Conservation (phyloP, 1,140 invertebrate species). For the Drosophila kohkoa region DNA sequence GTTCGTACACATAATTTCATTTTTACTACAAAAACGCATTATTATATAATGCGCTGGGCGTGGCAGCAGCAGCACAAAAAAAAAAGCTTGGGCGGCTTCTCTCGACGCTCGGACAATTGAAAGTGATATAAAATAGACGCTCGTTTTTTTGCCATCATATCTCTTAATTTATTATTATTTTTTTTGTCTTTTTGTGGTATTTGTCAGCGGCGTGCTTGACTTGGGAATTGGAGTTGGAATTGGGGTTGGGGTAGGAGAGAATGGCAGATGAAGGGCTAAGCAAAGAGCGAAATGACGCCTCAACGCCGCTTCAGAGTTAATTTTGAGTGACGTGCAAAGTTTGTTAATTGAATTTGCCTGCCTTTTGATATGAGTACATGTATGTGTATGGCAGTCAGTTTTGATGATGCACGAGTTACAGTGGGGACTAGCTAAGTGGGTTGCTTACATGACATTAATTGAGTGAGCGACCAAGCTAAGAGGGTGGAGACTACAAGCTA, state of each 20-base stretch:
- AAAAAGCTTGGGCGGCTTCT: constrained; percentile 53
- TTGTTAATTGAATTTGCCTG: constrained; percentile 81
- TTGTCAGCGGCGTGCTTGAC: constrained; percentile 54
- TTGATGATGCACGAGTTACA: constrained; percentile 64
- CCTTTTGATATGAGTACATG: constrained; percentile 64
- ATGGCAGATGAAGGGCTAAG: not conserved
- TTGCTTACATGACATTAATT: constrained; percentile 83
- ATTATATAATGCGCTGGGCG: constrained; percentile 73
- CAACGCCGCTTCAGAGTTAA: constrained; percentile 70
- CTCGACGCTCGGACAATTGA: constrained; percentile 72
- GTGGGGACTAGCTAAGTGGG: constrained; percentile 79
- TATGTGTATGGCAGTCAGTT: constrained; percentile 52
- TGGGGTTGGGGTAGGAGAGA: not conserved
- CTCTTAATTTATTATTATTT: constrained; percentile 19
- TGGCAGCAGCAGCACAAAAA: not conserved
- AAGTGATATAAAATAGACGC: constrained; percentile 74
- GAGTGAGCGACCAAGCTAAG: constrained; percentile 47
- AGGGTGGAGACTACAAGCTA: constrained; percentile 8
- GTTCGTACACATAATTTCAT: constrained; percentile 61
- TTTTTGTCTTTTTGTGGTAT: constrained; percentile 49
- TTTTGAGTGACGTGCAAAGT: constrained; percentile 83
- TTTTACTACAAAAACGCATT: constrained; percentile 79
- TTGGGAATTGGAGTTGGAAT: not conserved
- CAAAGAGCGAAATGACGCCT: constrained; percentile 52
- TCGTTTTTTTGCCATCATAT: constrained; percentile 58